phyloP scores from a whole-genome alignment of 2,797 vertebrate species.

The Decapterus maruadsi region DNA sequence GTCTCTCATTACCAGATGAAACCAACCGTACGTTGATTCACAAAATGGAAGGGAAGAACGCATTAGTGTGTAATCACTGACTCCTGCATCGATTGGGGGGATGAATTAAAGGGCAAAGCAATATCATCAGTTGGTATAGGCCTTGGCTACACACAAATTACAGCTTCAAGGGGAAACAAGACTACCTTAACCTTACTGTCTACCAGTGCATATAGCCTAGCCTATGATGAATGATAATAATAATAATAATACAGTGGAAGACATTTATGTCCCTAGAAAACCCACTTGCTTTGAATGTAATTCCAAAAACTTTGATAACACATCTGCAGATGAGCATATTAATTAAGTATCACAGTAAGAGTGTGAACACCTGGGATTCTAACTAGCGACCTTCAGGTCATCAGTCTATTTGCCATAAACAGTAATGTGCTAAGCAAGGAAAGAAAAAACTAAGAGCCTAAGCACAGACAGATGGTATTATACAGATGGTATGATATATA shows the following conservation, averaged over 20 bases:
- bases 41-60: conserved; percentile 87
- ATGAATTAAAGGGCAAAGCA: conserved; percentile 87
- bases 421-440: conserved; percentile 33
- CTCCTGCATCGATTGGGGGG: conserved; percentile 85
- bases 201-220: conserved; percentile 75
- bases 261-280: conserved; percentile 73
- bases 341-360: conserved; percentile 66
- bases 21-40: conserved; percentile 84
- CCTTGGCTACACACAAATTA: conserved; percentile 83
- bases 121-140: conserved; percentile 85
- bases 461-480: conserved; percentile 25
- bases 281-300: conserved; percentile 71
- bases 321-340: conserved; percentile 72
- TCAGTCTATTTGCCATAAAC: conserved; percentile 56
- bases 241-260: conserved; percentile 73
- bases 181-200: conserved; percentile 81
- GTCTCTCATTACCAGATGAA: conserved; percentile 87
- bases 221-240: conserved; percentile 79
- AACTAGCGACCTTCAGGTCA: conserved; percentile 61
- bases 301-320: conserved; percentile 71
- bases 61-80: conserved; percentile 87
- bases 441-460: conserved; percentile 10
- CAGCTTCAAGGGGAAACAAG: conserved; percentile 83
- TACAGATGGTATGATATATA: too few relatives aligned
- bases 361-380: conserved; percentile 77